Evolutionary conservation across 2,888 invertebrate species (phyloP).

Genomic region (Sturmia bella): DNA sequence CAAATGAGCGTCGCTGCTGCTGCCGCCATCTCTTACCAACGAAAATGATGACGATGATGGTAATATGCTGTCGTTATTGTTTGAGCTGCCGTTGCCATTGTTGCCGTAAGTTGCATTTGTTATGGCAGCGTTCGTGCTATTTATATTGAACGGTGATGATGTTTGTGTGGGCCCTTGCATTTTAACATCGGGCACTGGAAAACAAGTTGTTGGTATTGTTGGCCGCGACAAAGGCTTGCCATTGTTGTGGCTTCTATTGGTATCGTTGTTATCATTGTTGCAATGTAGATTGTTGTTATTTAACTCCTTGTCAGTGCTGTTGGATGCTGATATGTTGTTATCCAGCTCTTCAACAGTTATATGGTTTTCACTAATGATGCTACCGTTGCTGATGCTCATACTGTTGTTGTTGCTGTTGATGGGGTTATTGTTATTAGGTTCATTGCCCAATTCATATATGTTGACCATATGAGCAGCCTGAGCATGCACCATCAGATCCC

Average conservation of each 20-base stretch:
- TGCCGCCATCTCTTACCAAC: constrained; percentile 64
- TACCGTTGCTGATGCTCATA: constrained; percentile 41
- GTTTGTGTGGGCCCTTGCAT: constrained; percentile 48
- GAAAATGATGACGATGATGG: constrained; percentile 63
- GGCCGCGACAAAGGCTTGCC: constrained; percentile 61
- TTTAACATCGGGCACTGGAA: constrained; percentile 60
- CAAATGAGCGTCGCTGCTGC: constrained; percentile 73
- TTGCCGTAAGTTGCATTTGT: constrained; percentile 59
- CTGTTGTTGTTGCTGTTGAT: constrained; percentile 67
- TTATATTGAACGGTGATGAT: constrained; percentile 52
- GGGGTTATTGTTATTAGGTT: constrained; percentile 74
- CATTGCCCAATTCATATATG: constrained; percentile 85
- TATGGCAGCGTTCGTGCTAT: constrained; percentile 43
- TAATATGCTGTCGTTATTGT: constrained; percentile 10
- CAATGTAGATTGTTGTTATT: constrained; percentile 60
- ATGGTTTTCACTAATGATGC: constrained; percentile 52
- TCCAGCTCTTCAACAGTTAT: constrained; percentile 64
- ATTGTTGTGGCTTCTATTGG: constrained; percentile 67
- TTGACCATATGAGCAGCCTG: constrained; percentile 87
- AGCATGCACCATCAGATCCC: constrained; percentile 88
- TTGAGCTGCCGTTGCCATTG: constrained; percentile 41
- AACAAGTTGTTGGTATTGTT: constrained; percentile 50
- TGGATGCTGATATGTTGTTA: constrained; percentile 70
- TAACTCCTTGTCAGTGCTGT: constrained; percentile 72
- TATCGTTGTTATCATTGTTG: constrained; percentile 57